These are phyloP conservation scores for Tursiops truncatus DNA, from an alignment of 2,113 vertebrate genomes.

Conservation along the genomic window DNA sequence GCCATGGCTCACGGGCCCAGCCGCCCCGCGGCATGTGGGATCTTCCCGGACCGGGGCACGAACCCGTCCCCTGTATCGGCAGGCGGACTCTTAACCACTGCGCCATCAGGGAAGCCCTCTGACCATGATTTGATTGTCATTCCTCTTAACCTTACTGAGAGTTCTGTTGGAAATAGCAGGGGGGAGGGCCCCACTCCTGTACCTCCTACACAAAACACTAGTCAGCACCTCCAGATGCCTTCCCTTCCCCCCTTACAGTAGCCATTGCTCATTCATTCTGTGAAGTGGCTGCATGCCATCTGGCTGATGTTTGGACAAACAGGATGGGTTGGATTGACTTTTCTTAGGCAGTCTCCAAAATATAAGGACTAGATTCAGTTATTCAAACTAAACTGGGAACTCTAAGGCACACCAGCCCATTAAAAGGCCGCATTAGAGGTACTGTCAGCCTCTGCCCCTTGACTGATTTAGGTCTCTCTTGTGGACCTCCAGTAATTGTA, in stretches of 20 bases:
- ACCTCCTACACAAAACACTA: neutral
- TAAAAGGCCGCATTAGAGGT: neutral
- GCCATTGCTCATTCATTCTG: neutral
- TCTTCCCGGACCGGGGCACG: too few relatives aligned
- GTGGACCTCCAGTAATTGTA: neutral
- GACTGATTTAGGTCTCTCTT: neutral
- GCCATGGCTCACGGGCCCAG: too few relatives aligned
- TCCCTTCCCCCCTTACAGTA: neutral
- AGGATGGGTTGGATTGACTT: neutral
- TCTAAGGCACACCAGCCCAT: neutral
- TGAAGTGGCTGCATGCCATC: neutral
- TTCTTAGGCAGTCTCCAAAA: neutral
- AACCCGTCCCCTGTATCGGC: too few relatives aligned
- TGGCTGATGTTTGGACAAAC: neutral
- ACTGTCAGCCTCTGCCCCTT: neutral
- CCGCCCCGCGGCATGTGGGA: too few relatives aligned
- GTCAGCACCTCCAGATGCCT: neutral
- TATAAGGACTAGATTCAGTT: neutral
- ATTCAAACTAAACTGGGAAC: constrained; percentile 1
- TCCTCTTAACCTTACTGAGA: neutral
- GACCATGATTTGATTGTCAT: neutral
- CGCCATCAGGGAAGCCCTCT: neutral
- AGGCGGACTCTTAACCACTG: too few relatives aligned
- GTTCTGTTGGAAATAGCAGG: neutral
- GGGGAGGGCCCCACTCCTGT: neutral